Percentiles rank a stretch among this genome's conserved stretches.
phyloP scores from a whole-genome alignment of 2,113 vertebrate species.

The Peromyscus maniculatus region DNA sequence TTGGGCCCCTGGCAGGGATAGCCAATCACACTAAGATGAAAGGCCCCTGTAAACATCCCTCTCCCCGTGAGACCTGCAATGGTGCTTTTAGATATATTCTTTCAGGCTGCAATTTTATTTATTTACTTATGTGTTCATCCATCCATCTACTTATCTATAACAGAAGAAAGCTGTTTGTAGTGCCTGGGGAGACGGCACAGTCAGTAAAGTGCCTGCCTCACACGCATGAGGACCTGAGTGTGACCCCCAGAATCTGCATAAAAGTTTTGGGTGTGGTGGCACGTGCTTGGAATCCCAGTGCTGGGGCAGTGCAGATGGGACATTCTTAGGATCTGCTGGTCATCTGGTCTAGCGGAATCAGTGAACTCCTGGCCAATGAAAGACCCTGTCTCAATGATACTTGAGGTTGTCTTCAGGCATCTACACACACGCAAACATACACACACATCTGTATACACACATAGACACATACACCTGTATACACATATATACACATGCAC shows the following conservation, averaged over 20 bases:
- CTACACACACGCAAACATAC: not conserved
- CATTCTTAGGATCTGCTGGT: not conserved
- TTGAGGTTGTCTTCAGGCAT: not conserved
- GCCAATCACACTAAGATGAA: not conserved
- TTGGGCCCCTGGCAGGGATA: not conserved
- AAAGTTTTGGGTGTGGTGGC: not conserved
- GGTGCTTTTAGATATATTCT: not conserved
- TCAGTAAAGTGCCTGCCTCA: not conserved
- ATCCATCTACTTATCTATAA: not conserved
- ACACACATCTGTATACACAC: not conserved
- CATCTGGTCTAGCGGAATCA: not conserved
- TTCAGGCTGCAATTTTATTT: not conserved
- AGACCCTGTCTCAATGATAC: not conserved
- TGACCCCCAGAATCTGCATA: not conserved
- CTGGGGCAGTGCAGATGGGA: not conserved
- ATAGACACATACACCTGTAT: not conserved
- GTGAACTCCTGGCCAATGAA: not conserved
- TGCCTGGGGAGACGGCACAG: not conserved
- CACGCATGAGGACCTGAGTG: not conserved
- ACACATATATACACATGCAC: not conserved
- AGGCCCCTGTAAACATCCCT: not conserved
- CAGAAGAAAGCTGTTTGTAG: not conserved
- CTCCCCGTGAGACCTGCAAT: not conserved
- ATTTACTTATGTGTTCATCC: not conserved
- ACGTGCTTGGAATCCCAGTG: not conserved